These are phyloP conservation scores for Ursus arctos DNA, from an alignment of 2,113 vertebrate genomes.

Conservation along the genomic window DNA sequence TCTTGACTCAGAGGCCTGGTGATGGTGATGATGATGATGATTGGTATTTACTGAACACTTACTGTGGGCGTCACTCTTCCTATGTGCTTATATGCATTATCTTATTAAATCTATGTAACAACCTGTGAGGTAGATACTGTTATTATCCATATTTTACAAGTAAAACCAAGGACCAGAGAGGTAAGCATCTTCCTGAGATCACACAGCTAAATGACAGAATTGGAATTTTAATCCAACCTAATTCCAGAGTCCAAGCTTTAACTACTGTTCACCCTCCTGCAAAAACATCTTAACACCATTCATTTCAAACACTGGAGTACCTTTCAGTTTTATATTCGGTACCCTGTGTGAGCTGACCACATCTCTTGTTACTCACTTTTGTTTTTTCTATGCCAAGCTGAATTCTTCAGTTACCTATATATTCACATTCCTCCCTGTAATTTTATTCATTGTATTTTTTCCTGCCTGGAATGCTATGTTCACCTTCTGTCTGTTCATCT, in stretches of 20 bases:
- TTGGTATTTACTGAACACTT: neutral
- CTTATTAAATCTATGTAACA: neutral
- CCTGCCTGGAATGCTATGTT: neutral
- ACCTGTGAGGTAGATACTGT: neutral
- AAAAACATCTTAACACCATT: neutral
- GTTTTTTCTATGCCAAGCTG: neutral
- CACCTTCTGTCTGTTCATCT: neutral
- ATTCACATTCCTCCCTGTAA: neutral
- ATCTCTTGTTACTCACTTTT: neutral
- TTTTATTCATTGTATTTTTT: neutral
- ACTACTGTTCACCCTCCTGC: neutral
- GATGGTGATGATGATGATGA: neutral
- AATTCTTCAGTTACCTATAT: conserved; percentile 32
- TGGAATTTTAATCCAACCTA: conserved; percentile 23
- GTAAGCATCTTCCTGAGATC: neutral
- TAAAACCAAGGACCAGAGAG: conserved; percentile 2
- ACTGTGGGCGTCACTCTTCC: neutral
- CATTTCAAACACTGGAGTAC: neutral
- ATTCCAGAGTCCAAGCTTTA: neutral
- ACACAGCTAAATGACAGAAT: conserved; percentile 2
- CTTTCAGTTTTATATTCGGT: neutral
- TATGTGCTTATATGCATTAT: neutral
- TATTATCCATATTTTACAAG: neutral
- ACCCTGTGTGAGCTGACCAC: neutral
- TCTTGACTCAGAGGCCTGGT: conserved; percentile 8